These are phyloP conservation scores for Acanthosepion lycidas DNA, from an alignment of 2,888 invertebrate species.

Conservation along the genomic window DNA sequence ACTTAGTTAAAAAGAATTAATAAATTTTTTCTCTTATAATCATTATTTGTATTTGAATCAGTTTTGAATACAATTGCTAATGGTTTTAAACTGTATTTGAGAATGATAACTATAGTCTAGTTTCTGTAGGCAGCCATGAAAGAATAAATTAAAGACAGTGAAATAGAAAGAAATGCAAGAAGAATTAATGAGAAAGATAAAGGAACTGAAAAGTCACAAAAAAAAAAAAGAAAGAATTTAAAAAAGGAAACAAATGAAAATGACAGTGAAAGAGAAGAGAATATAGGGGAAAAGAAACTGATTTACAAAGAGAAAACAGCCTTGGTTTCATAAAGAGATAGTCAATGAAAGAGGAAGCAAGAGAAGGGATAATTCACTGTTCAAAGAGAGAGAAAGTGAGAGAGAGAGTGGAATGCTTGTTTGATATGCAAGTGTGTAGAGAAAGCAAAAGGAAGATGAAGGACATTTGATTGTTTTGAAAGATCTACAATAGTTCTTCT, in stretches of 20 bases:
- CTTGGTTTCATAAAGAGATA: neutral
- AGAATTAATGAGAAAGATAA: neutral
- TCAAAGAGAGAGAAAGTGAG: neutral
- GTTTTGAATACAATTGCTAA: too few relatives aligned
- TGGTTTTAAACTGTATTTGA: too few relatives aligned
- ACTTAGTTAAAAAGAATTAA: neutral
- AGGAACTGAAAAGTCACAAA: neutral
- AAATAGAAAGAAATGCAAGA: neutral
- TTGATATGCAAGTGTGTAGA: neutral
- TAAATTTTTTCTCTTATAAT: neutral
- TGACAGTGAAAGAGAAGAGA: neutral
- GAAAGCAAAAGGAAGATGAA: neutral
- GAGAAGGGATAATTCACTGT: neutral
- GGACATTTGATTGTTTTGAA: neutral
- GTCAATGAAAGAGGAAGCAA: neutral
- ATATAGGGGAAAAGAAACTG: neutral
- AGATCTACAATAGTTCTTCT: neutral
- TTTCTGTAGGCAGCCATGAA: neutral
- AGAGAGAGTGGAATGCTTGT: neutral
- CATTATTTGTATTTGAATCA: neutral
- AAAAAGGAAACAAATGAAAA: neutral
- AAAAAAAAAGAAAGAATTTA: neutral
- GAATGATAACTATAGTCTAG: too few relatives aligned
- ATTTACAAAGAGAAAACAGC: neutral
- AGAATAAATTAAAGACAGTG: neutral